Evolutionary conservation across 1,140 invertebrate genomes (phyloP), one percentile per base, ranked within the genome.

Genomic region (Psilanteris sp.): DNA sequence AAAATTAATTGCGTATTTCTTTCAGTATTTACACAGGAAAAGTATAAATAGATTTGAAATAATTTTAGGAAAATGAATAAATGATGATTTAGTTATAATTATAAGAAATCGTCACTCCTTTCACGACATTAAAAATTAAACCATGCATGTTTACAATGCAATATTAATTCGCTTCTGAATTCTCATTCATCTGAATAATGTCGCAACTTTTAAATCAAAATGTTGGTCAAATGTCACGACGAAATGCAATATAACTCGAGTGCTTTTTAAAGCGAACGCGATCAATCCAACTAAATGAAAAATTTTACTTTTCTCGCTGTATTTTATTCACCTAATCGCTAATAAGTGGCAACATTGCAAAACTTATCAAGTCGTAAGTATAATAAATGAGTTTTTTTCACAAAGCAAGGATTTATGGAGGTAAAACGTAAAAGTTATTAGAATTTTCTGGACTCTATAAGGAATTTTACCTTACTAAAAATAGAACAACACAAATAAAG

Each of bases 301-400:
- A 44, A 54, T 67, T 61, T 48, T 22, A 6, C 11, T 16, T 22
- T 18, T 18, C 32, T 44, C 29, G 43, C 54, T 72, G 79, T 81
- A 82, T 79, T 81, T 81, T 79, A 80, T 74, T 41, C 73, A 41
- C 44, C 73, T 79, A 82, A 79, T 79, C 72, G 41, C 37, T 62
- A 24, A 61, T 64, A 82, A 80, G 74, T 79, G 79, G 76, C 71
- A 80, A 71, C 46, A 66, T 71, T 37, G 72, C 70, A 73, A 55
- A 79, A 81, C 76, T 81, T 79, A 81, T 82, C 77, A 81, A 80
- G 73, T 70, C 9, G 31, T 32, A 55, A 39, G 16, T 44, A 66
- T 75, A 81, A 82, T 73, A 81, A 81, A 82, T 72, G 70, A 77
- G 68, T 43, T 34, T 36, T 24, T 62, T 62, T 48, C n/a, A 18